A percentile compares a stretch with the other conserved stretches of the same genome.
phyloP scores from a whole-genome alignment of 2,797 vertebrate species.

The Dermochelys coriacea region DNA sequence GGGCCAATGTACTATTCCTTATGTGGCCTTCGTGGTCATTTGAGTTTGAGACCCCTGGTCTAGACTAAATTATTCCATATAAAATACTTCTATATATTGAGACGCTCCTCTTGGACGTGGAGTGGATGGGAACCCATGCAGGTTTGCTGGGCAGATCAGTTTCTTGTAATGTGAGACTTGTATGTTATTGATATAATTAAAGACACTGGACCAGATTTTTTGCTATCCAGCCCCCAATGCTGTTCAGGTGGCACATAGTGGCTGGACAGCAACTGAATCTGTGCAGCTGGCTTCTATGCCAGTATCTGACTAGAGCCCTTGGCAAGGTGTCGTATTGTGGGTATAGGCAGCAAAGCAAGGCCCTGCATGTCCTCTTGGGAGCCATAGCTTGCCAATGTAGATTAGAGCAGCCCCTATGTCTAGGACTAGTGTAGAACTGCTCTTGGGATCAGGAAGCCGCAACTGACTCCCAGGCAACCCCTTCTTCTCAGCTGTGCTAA shows the following conservation, averaged over 20 bases:
- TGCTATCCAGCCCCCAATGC: background rate
- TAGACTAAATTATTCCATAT: background rate
- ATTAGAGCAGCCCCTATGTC: background rate
- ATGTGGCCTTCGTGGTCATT: too few species aligned
- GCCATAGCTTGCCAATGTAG: background rate
- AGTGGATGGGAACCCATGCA: background rate
- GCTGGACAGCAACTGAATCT: too few species aligned
- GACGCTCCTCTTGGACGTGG: background rate
- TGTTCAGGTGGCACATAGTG: background rate
- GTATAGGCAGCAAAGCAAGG: background rate
- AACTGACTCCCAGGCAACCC: background rate
- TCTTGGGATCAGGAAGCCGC: background rate
- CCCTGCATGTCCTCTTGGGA: background rate
- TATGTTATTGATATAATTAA: background rate
- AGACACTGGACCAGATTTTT: background rate
- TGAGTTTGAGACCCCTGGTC: too few species aligned
- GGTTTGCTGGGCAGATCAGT: background rate
- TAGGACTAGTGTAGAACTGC: background rate
- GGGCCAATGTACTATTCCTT: too few species aligned
- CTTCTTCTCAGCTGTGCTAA: background rate
- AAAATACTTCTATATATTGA: too few species aligned
- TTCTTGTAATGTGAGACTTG: background rate
- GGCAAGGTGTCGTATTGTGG: background rate
- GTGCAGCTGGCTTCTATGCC: too few species aligned
- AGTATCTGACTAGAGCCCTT: too few species aligned